Base-by-base conservation (phyloP, 2,888 invertebrate genomes). In the Margaritifera margaritifera region DNA sequence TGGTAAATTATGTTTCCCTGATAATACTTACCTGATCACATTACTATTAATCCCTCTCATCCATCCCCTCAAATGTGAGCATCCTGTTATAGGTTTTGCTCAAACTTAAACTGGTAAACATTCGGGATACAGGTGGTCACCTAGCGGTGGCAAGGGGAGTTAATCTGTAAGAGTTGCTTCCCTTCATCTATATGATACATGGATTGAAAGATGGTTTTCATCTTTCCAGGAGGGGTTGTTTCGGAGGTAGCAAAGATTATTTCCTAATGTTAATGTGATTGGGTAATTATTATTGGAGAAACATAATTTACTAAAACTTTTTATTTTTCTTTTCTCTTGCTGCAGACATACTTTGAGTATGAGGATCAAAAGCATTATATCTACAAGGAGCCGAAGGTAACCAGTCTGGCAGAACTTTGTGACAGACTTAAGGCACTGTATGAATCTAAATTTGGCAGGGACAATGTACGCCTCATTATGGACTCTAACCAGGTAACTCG, bases 331-430 rank as follows among this genome's bases (percentile, higher is more conserved):
- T 24, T n/a, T 53, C 71, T 56, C 15, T 22, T 68, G 22, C 77
- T 76, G 51, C 78, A 84, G 82, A 77, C 81, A 4, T 82, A 80
- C 77, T 92, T 91, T 86, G 91, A 91, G 67, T 90, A 91, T 57
- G 92, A 92, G 68, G 90, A 91, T 86, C 95, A 95, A 1, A 92
- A 95, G 19, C 96, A 98, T 88, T 98, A 95, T 88, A 94, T 98
- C 76, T 99, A 98, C 89, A 97, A 98, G 88, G 98, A 98, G 87
- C 97, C 97, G 0, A 98, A 98, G 90, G 92, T 98, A 53, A 98
- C 98, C 1, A 95, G 96, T 0, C 91, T 99, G 53, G 95, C 97
- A 77, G 98, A 98, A 90, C 95, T 98, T 73, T 96, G 97, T 0
- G 97, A 97, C 86, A 92, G 96, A 68, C 91, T 98, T 59, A 93